Percentiles rank a stretch among this genome's conserved stretches.
These are phyloP conservation scores for Todiramphus chloris DNA, from an alignment of 2,113 vertebrate species.

Conservation along the genomic window DNA sequence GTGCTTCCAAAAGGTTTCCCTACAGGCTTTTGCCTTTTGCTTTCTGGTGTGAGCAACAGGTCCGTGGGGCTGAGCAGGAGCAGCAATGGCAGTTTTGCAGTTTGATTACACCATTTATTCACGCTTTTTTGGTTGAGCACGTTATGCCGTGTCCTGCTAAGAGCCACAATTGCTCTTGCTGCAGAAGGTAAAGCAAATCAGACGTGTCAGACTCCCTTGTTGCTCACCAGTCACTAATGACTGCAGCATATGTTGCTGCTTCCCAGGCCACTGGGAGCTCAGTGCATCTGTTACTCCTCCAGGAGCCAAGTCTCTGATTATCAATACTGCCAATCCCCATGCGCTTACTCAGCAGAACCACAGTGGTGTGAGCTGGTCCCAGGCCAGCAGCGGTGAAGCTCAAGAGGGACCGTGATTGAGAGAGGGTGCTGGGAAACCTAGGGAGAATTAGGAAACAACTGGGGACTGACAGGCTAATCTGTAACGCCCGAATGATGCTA, in stretches of 20 bases:
- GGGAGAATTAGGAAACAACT: background rate
- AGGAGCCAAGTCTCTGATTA: background rate
- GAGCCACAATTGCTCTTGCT: slow-evolving; percentile 29
- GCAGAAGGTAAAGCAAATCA: slow-evolving; percentile 45
- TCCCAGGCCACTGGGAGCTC: slow-evolving; percentile 41
- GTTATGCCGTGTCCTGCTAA: background rate
- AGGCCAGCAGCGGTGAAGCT: background rate
- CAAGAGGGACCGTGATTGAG: background rate
- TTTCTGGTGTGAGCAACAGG: background rate
- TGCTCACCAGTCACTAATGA: slow-evolving; percentile 59
- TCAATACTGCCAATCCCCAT: background rate
- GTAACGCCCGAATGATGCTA: background rate
- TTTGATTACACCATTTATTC: background rate
- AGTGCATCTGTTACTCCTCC: slow-evolving; percentile 53
- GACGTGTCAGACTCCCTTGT: slow-evolving; percentile 37
- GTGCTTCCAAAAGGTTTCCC: background rate
- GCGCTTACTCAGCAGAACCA: background rate
- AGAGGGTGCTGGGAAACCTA: background rate
- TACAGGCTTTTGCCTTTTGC: background rate
- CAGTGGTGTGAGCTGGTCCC: background rate
- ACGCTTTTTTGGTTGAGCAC: accelerated
- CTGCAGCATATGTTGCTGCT: slow-evolving; percentile 65
- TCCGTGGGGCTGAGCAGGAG: background rate
- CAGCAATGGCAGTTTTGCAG: background rate
- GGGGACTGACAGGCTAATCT: background rate